These are phyloP conservation scores for Lytechinus pictus DNA, from an alignment of 35 echinoderm and acorn worm genomes.

Conservation along the genomic window DNA sequence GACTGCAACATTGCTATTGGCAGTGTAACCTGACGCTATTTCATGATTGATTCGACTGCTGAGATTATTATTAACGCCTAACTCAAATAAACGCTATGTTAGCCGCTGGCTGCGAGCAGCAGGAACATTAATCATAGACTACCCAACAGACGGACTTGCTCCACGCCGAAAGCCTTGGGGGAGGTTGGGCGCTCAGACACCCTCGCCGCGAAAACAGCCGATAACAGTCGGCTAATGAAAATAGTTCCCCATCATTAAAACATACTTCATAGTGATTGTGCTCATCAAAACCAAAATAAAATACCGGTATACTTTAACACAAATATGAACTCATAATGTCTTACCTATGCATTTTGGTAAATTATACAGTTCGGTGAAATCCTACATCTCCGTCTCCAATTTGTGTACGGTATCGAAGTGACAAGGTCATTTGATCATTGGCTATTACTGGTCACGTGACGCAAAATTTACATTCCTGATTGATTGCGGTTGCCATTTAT, in stretches of 20 bases:
- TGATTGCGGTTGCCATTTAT: too few species aligned
- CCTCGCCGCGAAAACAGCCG: background rate
- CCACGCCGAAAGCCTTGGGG: background rate
- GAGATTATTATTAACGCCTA: too few species aligned
- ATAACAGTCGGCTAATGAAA: background rate
- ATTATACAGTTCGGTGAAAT: background rate
- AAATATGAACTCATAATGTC: background rate
- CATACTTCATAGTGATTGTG: background rate
- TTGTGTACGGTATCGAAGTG: constrained; percentile 1
- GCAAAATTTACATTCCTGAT: constrained; percentile 10
- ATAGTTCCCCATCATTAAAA: background rate
- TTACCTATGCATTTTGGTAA: background rate
- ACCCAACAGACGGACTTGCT: too few species aligned
- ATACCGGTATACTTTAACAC: background rate
- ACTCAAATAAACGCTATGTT: too few species aligned
- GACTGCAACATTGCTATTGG: too few species aligned
- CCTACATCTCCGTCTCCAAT: background rate
- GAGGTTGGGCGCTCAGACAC: background rate
- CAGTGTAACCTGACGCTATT: too few species aligned
- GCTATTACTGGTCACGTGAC: background rate
- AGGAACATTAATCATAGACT: too few species aligned
- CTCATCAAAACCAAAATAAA: background rate
- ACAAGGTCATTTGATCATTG: background rate
- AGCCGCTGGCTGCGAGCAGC: too few species aligned
- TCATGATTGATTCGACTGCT: too few species aligned